Evolutionary conservation across 2,888 invertebrate species (phyloP).

Genomic region (Lamellibrachia columna): DNA sequence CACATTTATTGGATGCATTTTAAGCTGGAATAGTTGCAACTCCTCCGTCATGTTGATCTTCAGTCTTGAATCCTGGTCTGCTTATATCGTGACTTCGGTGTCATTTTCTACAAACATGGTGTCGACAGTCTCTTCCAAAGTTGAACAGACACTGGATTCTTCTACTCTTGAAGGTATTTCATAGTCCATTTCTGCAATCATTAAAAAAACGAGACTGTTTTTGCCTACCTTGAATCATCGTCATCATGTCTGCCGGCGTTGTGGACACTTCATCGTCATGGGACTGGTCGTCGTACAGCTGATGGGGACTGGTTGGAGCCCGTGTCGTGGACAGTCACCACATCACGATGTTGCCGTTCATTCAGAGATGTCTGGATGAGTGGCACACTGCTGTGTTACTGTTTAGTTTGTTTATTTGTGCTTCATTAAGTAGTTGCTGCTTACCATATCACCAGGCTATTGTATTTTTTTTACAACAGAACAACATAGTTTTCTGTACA

Average conservation of each 20-base stretch:
- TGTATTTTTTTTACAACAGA: neutral
- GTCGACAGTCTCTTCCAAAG: neutral
- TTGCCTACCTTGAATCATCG: neutral
- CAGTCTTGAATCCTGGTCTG: neutral
- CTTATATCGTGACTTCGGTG: neutral
- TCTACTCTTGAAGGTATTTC: conserved; percentile 6
- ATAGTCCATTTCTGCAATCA: neutral
- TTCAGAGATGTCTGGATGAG: neutral
- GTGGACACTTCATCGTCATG: neutral
- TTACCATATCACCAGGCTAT: neutral
- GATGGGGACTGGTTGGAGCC: neutral
- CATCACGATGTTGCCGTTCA: neutral
- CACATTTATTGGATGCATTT: neutral
- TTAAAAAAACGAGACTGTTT: neutral
- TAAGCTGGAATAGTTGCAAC: neutral
- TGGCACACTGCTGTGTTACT: neutral
- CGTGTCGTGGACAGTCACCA: neutral
- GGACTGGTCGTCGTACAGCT: neutral
- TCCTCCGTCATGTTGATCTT: neutral
- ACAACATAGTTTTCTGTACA: no score
- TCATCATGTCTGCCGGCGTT: neutral
- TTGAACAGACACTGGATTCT: neutral
- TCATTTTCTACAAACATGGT: neutral
- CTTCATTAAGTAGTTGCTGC: neutral
- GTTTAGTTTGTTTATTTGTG: neutral